phyloP scores from a whole-genome alignment of 2,113 vertebrate species.

The Lophius piscatorius region DNA sequence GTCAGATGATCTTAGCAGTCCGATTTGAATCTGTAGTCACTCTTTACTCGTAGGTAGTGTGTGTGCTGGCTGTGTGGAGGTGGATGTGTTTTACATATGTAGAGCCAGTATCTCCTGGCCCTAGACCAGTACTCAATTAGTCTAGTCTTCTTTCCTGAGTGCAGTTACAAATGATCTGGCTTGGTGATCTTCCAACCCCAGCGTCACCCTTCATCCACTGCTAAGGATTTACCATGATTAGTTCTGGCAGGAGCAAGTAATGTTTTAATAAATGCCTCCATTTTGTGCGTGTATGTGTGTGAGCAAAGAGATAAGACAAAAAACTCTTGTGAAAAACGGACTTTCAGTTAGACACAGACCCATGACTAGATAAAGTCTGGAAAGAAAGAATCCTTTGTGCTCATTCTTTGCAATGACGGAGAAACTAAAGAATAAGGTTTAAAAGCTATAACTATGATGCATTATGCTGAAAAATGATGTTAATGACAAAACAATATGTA shows the following conservation, averaged over 20 bases:
- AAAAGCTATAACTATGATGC: no score
- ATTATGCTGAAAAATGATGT: no score
- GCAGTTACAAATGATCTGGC: conserved; percentile 30
- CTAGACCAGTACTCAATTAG: conserved; percentile 27
- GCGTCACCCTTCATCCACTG: conserved; percentile 19
- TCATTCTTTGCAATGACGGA: not conserved
- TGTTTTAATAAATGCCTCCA: not conserved
- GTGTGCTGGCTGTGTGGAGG: no score
- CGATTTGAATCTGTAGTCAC: not conserved
- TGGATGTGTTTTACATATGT: no score
- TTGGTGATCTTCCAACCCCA: conserved; percentile 40
- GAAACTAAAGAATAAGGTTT: no score
- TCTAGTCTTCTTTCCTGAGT: not conserved
- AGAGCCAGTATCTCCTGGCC: conserved; percentile 21
- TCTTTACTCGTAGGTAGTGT: no score
- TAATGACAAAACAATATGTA: not conserved
- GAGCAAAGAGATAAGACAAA: not conserved
- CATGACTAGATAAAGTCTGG: conserved; percentile 18
- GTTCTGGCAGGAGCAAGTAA: conserved; percentile 12
- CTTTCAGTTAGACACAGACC: conserved; percentile 27
- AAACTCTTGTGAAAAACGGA: conserved; percentile 35
- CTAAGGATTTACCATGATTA: conserved; percentile 16
- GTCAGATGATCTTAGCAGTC: no score
- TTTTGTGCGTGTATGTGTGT: not conserved
- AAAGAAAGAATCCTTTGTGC: conserved; percentile 46